phyloP scores from a whole-genome alignment of 2,797 vertebrate species.

The Microctenopoma steveboyesi region DNA sequence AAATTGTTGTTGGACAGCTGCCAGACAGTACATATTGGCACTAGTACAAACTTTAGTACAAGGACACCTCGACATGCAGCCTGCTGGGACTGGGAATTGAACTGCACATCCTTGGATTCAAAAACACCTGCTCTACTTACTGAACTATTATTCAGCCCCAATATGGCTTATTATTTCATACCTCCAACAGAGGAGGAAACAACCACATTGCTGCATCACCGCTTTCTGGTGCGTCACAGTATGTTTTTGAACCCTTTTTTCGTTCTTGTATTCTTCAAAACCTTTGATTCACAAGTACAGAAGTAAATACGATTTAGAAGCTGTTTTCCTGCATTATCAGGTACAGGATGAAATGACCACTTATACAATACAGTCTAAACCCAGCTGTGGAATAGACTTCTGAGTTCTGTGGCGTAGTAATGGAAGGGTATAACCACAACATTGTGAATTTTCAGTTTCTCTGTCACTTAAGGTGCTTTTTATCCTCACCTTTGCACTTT shows the following conservation, averaged over 20 bases:
- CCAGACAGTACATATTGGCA: no score
- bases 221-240: neutral
- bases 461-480: constrained; percentile 23
- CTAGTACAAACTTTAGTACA: no score
- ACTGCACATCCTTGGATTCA: no score
- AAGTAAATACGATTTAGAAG: neutral
- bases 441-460: constrained; percentile 5
- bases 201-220: constrained; percentile 3
- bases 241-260: neutral
- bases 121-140: no score
- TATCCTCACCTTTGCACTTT: constrained; percentile 22
- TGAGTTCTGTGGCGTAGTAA: neutral
- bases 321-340: neutral
- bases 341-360: neutral
- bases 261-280: neutral
- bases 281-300: no score
- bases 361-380: neutral
- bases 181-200: constrained; percentile 37
- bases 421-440: constrained; percentile 3
- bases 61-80: constrained; percentile 28
- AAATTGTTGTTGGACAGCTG: no score
- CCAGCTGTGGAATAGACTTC: neutral
- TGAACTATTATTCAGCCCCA: constrained; percentile 49
- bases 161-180: constrained; percentile 61
- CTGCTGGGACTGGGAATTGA: no score